Evolutionary conservation across 1,140 invertebrate genomes (phyloP), one percentile per base, ranked within the genome.

Genomic region (Megalonaias nervosa): DNA sequence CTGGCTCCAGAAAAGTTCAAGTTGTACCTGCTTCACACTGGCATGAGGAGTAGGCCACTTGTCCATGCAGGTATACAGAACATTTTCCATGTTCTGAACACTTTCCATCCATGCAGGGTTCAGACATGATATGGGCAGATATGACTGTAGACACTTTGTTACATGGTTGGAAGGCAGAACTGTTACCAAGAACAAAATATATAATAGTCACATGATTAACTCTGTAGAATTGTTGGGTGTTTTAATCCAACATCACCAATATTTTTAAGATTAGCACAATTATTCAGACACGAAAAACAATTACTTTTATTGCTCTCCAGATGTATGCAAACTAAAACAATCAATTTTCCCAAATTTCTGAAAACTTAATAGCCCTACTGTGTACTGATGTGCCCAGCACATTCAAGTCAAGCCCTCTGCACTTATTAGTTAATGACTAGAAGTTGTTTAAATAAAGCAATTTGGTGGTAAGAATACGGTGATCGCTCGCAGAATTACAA

Each of bases 51-150:
- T 90, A 92, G 61, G 90, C 70, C n/a, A 75, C 71, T 13, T 77
- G 89, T 17, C 95, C 95, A 61, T 94, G 95, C 68, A 94, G 94
- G 87, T 94, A 91, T 93, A 94, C 86, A 94, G 93, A 87, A 93
- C 93, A 91, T 93, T 95, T 81, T 90, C 93, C 68, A 77, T 88
- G 85, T 59, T 81, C 84, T 17, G 83, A 85, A 83, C 91, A 91
- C 55, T 84, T 76, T 11, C 86, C 85, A 38, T 88, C 82, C 21
- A 88, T 73, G 84, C 91, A 92, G 17, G 87, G 81, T 56, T 87
- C 76, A 38, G 90, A 90, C 21, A 81, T 82, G 15, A 92, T 85
- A 57, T 81, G 84, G 58, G 91, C 81, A 17, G 86, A 76, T 6
- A 79, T 58, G 0, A 67, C 58, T 14, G 67, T 23, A 14, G 70